Conservation (phyloP, 2,888 invertebrate species). For the Xanthostigma xanthostigma region DNA sequence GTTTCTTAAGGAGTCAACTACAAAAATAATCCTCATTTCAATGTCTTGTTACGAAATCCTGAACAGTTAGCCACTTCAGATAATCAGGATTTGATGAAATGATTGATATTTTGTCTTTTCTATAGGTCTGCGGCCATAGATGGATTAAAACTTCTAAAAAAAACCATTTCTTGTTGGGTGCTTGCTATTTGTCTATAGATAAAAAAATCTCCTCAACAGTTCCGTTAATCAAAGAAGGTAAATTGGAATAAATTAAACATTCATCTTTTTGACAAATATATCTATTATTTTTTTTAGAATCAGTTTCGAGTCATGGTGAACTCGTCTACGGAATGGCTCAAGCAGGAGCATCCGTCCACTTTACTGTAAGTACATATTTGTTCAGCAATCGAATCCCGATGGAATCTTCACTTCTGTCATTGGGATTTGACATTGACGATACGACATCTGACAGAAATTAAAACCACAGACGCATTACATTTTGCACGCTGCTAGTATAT, state of each 20-base stretch:
- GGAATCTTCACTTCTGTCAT: too few relatives aligned
- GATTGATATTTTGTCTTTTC: constrained; percentile 3
- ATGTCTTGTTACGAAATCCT: constrained; percentile 8
- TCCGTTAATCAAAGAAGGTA: constrained; percentile 16
- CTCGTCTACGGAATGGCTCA: constrained; percentile 37
- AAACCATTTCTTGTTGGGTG: constrained; percentile 20
- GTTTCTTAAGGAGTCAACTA: not conserved
- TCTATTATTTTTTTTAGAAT: not conserved
- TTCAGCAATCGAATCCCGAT: not conserved
- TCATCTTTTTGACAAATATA: not conserved
- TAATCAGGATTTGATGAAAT: not conserved
- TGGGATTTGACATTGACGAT: too few relatives aligned
- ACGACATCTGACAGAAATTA: too few relatives aligned
- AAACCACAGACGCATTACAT: too few relatives aligned
- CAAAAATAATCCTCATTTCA: constrained; percentile 4
- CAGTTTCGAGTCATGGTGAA: constrained; percentile 7
- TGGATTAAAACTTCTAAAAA: constrained; percentile 18
- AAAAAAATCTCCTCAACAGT: constrained; percentile 14
- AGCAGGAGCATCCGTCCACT: constrained; percentile 35
- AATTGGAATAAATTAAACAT: not conserved
- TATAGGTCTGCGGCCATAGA: constrained; percentile 29
- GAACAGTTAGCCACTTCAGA: not conserved
- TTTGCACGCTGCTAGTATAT: too few relatives aligned
- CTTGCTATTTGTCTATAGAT: constrained; percentile 21
- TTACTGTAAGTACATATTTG: constrained; percentile 13